Evolutionary conservation across 2,888 invertebrate species (phyloP), one percentile per base, ranked within the genome.

Genomic region (Flexamia atlantica): DNA sequence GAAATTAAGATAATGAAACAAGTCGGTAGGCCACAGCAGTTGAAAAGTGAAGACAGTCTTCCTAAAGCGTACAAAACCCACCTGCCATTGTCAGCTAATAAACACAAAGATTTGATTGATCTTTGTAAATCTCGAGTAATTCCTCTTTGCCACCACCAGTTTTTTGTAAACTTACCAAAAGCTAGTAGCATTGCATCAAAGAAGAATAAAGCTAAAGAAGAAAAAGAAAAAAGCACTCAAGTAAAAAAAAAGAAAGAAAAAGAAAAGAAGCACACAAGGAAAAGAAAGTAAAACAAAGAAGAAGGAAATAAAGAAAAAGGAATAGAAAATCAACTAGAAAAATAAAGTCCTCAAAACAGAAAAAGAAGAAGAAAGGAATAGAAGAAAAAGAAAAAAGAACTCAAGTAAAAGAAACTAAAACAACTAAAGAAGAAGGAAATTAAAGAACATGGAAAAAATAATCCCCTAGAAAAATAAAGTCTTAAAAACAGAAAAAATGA

Each of bases 91-190:
- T 20, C 57, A 23, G 57, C 23, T 57, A 23, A n/a, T 20, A 57
- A 57, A 23, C 57, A 57, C 57, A 57, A 57, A n/a, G 9, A 57
- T 23, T 57, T 57, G 57, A 57, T 57, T 57, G 57, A 57, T 5
- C 23, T 57, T n/a, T 57, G 57, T 17, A 57, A 57, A 23, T 57
- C 57, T 23, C n/a, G 57, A 57, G 57, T 57, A 23, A 57, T 57
- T 23, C 57, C 57, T 20, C 23, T 57, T n/a, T 57, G 23, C 57
- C 57, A 57, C n/a, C 57, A 17, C 57, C n/a, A 57, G 57, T 57
- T 20, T 23, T 57, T 57, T 57, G 7, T 20, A 23, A 23, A 57
- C 9, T 20, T 57, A 17, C 57, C 57, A 57, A 57, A 57, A 57
- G 57, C 20, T 20, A 23, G n/a, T 20, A 10, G 5, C 57, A 57